Conservation (phyloP, 2,797 vertebrate species). For the Protosalanx chinensis region DNA sequence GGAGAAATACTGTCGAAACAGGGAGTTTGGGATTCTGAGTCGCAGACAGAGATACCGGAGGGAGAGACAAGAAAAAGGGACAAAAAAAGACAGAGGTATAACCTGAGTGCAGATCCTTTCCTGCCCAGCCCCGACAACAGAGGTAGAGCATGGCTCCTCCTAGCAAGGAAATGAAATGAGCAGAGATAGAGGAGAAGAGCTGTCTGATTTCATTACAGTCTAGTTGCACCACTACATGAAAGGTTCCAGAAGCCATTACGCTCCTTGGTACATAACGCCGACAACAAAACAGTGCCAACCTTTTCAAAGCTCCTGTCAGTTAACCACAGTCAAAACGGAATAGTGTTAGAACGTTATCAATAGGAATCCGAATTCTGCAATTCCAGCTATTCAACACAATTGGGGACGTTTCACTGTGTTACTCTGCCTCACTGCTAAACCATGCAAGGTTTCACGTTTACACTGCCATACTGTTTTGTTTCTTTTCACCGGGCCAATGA, state of each 20-base stretch:
- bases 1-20: not conserved
- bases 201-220: conserved; percentile 47
- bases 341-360: too few species aligned
- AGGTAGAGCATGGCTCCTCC: not conserved
- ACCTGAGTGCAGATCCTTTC: conserved; percentile 2
- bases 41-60: not conserved
- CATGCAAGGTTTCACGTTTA: not conserved
- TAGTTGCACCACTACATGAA: conserved; percentile 21
- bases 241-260: conserved; percentile 5
- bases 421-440: too few species aligned
- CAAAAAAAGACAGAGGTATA: conserved; percentile 10
- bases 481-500: not conserved
- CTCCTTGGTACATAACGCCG: conserved; percentile 24
- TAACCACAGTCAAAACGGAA: too few species aligned
- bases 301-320: too few species aligned
- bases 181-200: conserved; percentile 26
- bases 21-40: not conserved
- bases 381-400: too few species aligned
- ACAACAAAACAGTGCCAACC: not conserved
- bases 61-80: conserved; percentile 7
- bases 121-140: not conserved
- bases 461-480: not conserved
- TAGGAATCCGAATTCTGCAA: too few species aligned
- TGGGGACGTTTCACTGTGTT: too few species aligned
- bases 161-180: conserved; percentile 20